Conservation (phyloP, 2,113 vertebrate species). For the Thymallus thymallus region DNA sequence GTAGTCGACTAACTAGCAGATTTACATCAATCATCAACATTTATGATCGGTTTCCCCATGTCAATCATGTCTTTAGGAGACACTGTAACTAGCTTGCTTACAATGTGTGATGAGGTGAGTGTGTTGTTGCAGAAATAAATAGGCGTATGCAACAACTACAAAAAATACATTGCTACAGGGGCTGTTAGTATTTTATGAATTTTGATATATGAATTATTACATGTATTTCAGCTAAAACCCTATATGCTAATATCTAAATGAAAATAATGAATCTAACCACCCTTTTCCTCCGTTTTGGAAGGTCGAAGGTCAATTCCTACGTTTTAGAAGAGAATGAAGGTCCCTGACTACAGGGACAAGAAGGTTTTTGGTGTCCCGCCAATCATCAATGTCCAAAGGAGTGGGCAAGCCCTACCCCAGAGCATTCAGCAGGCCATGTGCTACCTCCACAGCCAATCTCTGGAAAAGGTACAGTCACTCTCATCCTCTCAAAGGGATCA, state of each 20-base stretch:
- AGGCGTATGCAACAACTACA: too few species aligned
- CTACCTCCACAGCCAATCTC: slow-evolving; percentile 81
- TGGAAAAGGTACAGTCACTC: slow-evolving; percentile 56
- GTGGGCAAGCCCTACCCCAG: slow-evolving; percentile 82
- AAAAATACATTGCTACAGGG: too few species aligned
- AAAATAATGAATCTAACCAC: not conserved
- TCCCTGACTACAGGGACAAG: slow-evolving; percentile 80
- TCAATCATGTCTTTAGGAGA: too few species aligned
- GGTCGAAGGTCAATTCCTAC: slow-evolving; percentile 85
- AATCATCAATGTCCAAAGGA: slow-evolving; percentile 78
- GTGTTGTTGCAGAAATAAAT: too few species aligned
- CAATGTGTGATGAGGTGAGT: too few species aligned
- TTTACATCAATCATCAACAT: too few species aligned
- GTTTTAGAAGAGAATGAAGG: slow-evolving; percentile 86
- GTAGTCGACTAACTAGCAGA: too few species aligned
- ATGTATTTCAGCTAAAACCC: too few species aligned
- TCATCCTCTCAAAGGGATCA: not conserved
- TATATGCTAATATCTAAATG: not conserved
- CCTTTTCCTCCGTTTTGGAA: slow-evolving; percentile 39
- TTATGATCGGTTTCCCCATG: too few species aligned
- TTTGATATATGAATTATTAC: too few species aligned
- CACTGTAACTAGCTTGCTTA: too few species aligned
- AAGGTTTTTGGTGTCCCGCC: slow-evolving; percentile 82
- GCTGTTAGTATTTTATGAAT: too few species aligned
- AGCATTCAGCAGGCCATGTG: slow-evolving; percentile 90